Evolutionary conservation across 2,113 vertebrate species (phyloP).

Genomic region (Strix uralensis): DNA sequence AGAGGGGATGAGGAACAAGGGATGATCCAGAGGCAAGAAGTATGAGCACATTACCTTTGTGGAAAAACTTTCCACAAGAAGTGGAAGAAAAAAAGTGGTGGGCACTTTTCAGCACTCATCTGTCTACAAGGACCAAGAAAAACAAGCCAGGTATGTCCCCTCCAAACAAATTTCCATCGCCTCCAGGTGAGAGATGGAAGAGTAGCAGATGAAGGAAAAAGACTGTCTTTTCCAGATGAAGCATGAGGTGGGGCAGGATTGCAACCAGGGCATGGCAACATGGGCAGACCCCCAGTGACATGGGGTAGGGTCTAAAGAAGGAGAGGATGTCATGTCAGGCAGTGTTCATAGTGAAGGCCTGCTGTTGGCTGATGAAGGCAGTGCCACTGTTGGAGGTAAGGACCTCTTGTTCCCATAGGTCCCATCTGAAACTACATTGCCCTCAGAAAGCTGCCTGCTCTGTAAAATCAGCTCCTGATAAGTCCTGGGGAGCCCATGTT

Average conservation of each 20-base stretch:
- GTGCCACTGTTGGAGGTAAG: not conserved
- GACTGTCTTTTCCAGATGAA: not conserved
- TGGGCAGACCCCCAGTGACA: not conserved
- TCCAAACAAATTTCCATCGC: not conserved
- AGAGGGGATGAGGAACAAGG: accelerated
- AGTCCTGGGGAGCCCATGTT: not conserved
- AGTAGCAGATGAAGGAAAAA: not conserved
- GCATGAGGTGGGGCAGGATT: not conserved
- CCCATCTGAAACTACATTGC: not conserved
- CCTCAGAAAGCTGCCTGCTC: not conserved
- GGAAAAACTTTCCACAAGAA: not conserved
- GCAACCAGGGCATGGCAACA: not conserved
- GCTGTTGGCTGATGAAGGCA: not conserved
- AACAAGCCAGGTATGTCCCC: not conserved
- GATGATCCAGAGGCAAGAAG: not conserved
- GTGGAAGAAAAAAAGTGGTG: not conserved
- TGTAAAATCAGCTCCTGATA: not conserved
- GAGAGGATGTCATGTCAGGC: not conserved
- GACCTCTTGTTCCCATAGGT: not conserved
- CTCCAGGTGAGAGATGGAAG: not conserved
- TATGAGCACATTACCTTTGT: not conserved
- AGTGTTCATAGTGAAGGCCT: not conserved
- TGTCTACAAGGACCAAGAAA: not conserved
- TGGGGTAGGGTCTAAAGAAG: accelerated
- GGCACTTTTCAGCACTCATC: not conserved